These are phyloP conservation scores for Channa maculata DNA, from an alignment of 2,113 vertebrate species.

Conservation along the genomic window DNA sequence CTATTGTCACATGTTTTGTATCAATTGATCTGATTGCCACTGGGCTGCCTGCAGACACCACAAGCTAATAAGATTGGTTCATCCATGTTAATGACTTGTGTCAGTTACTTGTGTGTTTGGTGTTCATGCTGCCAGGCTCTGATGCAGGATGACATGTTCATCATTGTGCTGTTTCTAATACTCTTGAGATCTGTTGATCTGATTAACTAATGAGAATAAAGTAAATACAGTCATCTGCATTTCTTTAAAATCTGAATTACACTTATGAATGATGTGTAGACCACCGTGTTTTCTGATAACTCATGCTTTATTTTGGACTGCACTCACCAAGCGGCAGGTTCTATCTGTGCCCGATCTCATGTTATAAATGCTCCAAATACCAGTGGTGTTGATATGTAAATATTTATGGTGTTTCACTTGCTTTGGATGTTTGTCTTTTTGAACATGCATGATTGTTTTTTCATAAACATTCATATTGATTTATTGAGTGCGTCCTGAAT, in stretches of 20 bases:
- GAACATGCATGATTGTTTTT: slow-evolving; percentile 52
- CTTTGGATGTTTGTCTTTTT: slow-evolving; percentile 63
- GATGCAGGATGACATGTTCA: slow-evolving; percentile 33
- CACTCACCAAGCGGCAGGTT: slow-evolving; percentile 34
- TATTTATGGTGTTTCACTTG: slow-evolving; percentile 55
- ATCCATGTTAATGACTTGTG: slow-evolving; percentile 60
- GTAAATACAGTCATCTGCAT: slow-evolving; percentile 25
- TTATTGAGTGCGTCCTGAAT: slow-evolving; percentile 19
- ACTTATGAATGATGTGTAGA: slow-evolving; percentile 37
- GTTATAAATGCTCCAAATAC: slow-evolving; percentile 52
- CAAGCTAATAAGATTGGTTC: slow-evolving; percentile 54
- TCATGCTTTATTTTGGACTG: slow-evolving; percentile 32
- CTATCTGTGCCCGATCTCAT: slow-evolving; percentile 25
- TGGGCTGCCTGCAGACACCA: slow-evolving; percentile 50
- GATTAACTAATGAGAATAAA: slow-evolving; percentile 9
- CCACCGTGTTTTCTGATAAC: slow-evolving; percentile 37
- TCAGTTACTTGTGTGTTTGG: slow-evolving; percentile 72
- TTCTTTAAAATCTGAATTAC: slow-evolving; percentile 37
- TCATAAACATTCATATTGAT: slow-evolving; percentile 54
- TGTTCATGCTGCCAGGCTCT: slow-evolving; percentile 45
- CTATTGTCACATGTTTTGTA: slow-evolving; percentile 39
- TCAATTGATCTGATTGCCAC: slow-evolving; percentile 24
- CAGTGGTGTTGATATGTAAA: slow-evolving; percentile 70
- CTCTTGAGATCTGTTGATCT: slow-evolving; percentile 35
- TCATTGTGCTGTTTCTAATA: slow-evolving; percentile 34